phyloP scores from a whole-genome alignment of 2,888 invertebrate species.

The Meta bourneti region DNA sequence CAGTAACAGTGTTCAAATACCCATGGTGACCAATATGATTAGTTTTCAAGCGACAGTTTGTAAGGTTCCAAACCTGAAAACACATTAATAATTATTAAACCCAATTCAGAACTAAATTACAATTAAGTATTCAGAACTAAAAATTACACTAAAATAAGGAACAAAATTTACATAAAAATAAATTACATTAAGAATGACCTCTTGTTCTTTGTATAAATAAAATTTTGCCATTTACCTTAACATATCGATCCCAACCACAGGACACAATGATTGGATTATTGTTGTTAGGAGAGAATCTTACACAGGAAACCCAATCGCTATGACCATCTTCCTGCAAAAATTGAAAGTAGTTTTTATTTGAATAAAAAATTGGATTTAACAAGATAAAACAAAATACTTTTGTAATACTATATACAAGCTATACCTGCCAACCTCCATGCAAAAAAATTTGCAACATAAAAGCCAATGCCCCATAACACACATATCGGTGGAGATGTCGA shows the following conservation, averaged over 20 bases:
- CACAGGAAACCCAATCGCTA: constrained; percentile 99
- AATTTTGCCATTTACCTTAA: constrained; percentile 86
- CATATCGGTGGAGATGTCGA: too few species aligned
- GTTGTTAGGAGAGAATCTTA: constrained; percentile 98
- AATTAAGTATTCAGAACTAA: not conserved
- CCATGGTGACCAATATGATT: constrained; percentile 98
- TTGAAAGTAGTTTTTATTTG: too few species aligned
- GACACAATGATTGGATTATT: constrained; percentile 99
- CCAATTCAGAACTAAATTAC: not conserved
- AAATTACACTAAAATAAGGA: constrained; percentile 21
- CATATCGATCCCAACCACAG: constrained; percentile 98
- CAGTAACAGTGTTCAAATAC: constrained; percentile 98
- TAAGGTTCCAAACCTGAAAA: constrained; percentile 95
- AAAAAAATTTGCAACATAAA: too few species aligned
- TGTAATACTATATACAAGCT: too few species aligned
- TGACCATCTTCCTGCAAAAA: constrained; percentile 87
- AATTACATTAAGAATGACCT: too few species aligned
- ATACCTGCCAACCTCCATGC: too few species aligned
- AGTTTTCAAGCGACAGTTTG: constrained; percentile 98
- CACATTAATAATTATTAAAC: constrained; percentile 77
- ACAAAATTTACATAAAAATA: constrained; percentile 6
- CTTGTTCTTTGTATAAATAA: not conserved
- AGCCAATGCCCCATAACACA: too few species aligned
- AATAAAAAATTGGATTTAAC: too few species aligned
- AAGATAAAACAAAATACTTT: too few species aligned